Base-by-base conservation (phyloP, 2,113 vertebrate genomes). In the Tenrec ecaudatus region DNA sequence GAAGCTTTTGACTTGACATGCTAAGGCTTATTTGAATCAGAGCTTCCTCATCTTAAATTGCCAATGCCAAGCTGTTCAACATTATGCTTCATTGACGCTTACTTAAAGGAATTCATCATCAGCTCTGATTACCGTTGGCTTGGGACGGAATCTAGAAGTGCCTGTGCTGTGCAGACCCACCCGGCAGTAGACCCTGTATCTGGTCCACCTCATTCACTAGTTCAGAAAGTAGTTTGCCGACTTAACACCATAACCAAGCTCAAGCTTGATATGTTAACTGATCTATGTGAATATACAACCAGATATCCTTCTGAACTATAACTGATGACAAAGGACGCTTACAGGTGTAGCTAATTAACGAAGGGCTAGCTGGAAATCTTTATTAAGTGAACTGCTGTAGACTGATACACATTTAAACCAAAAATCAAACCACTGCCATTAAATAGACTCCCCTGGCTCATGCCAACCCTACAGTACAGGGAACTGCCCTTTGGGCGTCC, bases 81-180 rank as follows among this genome's bases (percentile, higher is more conserved):
- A 83, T 79, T 82, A 93, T 0, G 88, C 90, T 97, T 90, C 90
- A 33, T 57, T 91, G 88, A 89, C 40, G 83, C 53, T 71, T 73
- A 68, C 43, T 91, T 88, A 71, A 71, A 96, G 38, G 76, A 29
- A 76, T 40, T 69, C 68, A 69, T 90, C 81, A 85, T 69, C 82
- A 76, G 16, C 79, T 73, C 94, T 17, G 38, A 79, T 90, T 80
- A 75, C 33, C 60, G 62, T 1, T 78, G 76, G 64, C 14, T 36
- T 16, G 47, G 77, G 17, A 53, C 64, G 16, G 40, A 73, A 73
- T 11, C 76, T 20, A 82, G 80, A 71, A 27, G 16, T 33, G 23
- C 77, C 57, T 69, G 9, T 71, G 33, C 57, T 69, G 9, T 71
- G 33, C 0, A 64, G 53, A 71, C 23, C 76, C 6, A 29, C 10